Percentiles rank a stretch among this genome's conserved stretches.
Conservation (phyloP, 1,140 invertebrate genomes). For the Lasioglossum baleicum region DNA sequence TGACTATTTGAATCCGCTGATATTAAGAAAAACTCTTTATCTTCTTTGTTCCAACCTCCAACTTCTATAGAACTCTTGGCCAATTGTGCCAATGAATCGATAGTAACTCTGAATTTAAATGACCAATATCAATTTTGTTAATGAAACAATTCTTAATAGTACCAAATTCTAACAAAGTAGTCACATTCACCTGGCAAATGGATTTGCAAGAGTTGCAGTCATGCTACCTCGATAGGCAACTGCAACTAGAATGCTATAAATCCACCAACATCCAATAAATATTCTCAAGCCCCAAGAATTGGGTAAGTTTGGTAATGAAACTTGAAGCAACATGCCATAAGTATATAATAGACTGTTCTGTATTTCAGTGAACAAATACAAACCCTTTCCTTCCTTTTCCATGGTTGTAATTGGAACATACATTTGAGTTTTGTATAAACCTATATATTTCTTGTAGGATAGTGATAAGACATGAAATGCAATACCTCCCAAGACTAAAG, state of each 20-base stretch:
- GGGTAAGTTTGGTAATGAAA: conserved; percentile 87
- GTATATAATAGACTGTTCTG: conserved; percentile 88
- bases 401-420: conserved; percentile 39
- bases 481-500: conserved; percentile 81
- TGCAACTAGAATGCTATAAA: conserved; percentile 89
- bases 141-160: neutral
- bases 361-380: conserved; percentile 86
- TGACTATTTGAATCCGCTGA: conserved; percentile 84
- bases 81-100: conserved; percentile 86
- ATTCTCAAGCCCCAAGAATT: conserved; percentile 88
- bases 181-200: conserved; percentile 82
- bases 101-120: conserved; percentile 83
- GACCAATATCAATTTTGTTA: neutral
- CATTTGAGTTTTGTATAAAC: conserved; percentile 56
- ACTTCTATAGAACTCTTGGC: conserved; percentile 82
- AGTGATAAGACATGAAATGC: conserved; percentile 81
- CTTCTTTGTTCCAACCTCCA: conserved; percentile 86
- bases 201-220: conserved; percentile 90
- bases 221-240: conserved; percentile 90
- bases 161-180: neutral
- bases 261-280: conserved; percentile 91
- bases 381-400: conserved; percentile 74
- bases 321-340: conserved; percentile 88
- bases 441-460: conserved; percentile 73
- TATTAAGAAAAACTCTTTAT: conserved; percentile 85